Conservation (phyloP, 2,113 vertebrate species). For the Perca schrenkii region DNA sequence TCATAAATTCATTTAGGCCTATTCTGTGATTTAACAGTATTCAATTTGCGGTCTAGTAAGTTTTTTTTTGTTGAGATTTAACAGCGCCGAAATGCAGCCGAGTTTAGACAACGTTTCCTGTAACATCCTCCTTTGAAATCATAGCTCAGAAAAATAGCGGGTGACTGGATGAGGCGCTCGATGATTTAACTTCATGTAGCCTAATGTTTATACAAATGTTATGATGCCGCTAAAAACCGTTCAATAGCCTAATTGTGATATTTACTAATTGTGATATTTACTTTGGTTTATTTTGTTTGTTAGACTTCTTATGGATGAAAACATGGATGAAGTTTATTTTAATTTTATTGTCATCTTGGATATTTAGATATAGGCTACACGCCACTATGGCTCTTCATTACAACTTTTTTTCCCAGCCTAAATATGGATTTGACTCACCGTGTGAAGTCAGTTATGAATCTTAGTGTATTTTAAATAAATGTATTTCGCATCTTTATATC, state of each 20-base stretch:
- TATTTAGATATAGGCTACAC: not conserved
- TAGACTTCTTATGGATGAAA: not conserved
- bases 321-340: not conserved
- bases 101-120: constrained; percentile 37
- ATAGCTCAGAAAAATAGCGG: constrained; percentile 45
- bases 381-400: not conserved
- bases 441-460: constrained; percentile 3
- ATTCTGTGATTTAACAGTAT: not conserved
- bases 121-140: constrained; percentile 43
- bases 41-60: not conserved
- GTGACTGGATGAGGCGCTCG: constrained; percentile 44
- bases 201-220: not conserved
- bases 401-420: not conserved
- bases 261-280: too few species aligned
- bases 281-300: not conserved
- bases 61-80: not conserved
- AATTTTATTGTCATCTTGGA: not conserved
- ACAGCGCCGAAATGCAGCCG: constrained; percentile 9
- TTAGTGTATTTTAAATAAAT: not conserved
- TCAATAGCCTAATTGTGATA: not conserved
- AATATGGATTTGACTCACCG: constrained; percentile 1
- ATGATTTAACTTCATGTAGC: constrained; percentile 24
- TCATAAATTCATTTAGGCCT: not conserved
- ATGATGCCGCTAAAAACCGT: not conserved
- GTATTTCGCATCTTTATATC: not conserved